Percentiles rank a stretch among this genome's conserved stretches.
These are phyloP conservation scores for Telmatochromis brachygnathus DNA, from an alignment of 2,113 vertebrate genomes.

Conservation along the genomic window DNA sequence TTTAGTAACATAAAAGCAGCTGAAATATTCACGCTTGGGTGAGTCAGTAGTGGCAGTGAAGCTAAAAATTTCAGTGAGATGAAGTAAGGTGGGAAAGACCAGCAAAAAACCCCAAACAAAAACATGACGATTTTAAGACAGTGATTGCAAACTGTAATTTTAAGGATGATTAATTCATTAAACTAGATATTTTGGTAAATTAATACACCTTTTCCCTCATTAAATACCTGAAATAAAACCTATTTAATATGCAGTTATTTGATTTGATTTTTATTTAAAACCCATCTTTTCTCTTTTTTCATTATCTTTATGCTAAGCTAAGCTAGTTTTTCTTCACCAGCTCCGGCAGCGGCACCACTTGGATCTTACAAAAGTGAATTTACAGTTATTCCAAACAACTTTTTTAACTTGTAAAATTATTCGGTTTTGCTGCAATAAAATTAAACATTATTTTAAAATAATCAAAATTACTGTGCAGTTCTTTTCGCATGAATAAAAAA, in stretches of 20 bases:
- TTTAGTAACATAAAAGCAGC: not conserved
- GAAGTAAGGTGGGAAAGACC: not conserved
- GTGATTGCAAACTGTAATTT: not conserved
- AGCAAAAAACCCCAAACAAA: fast-evolving
- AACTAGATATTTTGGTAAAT: not conserved
- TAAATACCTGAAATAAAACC: not conserved
- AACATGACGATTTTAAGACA: not conserved
- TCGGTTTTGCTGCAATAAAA: not conserved
- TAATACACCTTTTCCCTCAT: fast-evolving
- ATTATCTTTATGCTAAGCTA: not conserved
- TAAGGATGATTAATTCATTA: not conserved
- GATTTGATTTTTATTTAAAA: not conserved
- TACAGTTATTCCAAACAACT: not conserved
- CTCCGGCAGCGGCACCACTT: not conserved
- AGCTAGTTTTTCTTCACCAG: not conserved
- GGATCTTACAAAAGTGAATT: not conserved
- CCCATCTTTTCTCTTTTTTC: not conserved
- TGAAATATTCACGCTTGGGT: not conserved
- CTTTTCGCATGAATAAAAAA: not conserved
- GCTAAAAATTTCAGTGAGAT: not conserved
- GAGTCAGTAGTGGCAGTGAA: not conserved
- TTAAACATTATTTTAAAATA: not conserved
- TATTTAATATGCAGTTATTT: not conserved
- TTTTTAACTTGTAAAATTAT: not conserved
- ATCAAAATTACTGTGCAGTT: not conserved